These are phyloP conservation scores for Loriculus beryllinus DNA, from an alignment of 2,797 vertebrate species.

Conservation along the genomic window DNA sequence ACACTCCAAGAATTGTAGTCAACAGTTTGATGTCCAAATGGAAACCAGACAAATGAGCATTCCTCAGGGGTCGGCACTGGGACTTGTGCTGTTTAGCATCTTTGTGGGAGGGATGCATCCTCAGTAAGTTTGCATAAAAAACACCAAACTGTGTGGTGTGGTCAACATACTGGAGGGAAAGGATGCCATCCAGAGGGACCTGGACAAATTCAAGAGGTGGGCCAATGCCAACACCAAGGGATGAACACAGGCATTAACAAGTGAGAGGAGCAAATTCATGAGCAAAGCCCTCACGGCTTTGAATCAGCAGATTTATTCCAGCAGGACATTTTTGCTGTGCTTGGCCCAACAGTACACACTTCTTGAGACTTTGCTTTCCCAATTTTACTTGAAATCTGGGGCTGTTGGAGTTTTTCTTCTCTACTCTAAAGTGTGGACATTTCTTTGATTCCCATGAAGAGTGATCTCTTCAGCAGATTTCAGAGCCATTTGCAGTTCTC, in stretches of 20 bases:
- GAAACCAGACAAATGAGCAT: background rate
- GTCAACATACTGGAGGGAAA: background rate
- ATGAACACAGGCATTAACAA: background rate
- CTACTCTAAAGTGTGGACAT: background rate
- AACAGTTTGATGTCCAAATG: background rate
- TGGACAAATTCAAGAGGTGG: background rate
- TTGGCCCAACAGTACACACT: background rate
- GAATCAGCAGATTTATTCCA: background rate
- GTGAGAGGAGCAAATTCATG: background rate
- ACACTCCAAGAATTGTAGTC: background rate
- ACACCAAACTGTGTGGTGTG: background rate
- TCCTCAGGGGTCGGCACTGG: background rate
- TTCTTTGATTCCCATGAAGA: background rate
- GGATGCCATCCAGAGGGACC: background rate
- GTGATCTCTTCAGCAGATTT: background rate
- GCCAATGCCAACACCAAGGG: background rate
- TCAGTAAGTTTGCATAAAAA: background rate
- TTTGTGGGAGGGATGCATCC: background rate
- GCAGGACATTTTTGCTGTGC: background rate
- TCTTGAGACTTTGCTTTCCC: background rate
- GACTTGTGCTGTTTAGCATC: background rate
- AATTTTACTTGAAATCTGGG: background rate
- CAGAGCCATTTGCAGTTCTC: background rate
- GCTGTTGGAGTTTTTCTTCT: accelerated
- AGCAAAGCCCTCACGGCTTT: background rate